Evolutionary conservation across 2,888 invertebrate genomes (phyloP).

Genomic region (Tanaodytes sp.): DNA sequence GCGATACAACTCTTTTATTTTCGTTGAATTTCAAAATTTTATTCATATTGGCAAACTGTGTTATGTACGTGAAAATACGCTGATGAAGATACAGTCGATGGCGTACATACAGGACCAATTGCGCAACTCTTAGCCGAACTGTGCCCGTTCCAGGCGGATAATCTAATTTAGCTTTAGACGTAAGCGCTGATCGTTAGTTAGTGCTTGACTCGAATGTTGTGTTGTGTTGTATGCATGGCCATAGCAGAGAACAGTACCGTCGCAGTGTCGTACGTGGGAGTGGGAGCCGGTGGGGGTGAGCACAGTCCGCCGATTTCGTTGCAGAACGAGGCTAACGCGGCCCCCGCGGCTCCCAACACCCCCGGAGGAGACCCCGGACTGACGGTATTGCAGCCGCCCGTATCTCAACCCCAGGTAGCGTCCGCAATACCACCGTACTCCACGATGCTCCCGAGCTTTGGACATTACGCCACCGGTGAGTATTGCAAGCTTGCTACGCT

Average conservation of each 20-base stretch:
- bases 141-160: conserved; percentile 35
- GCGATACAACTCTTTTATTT: no score
- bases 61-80: no score
- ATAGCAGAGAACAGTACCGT: conserved; percentile 71
- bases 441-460: conserved; percentile 81
- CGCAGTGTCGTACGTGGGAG: conserved; percentile 71
- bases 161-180: conserved; percentile 64
- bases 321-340: conserved; percentile 71
- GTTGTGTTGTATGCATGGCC: conserved; percentile 71
- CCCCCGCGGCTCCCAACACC: conserved; percentile 70
- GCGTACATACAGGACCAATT: conserved; percentile 29
- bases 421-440: conserved; percentile 76
- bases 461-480: conserved; percentile 80
- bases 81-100: no score
- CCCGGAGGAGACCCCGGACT: conserved; percentile 71
- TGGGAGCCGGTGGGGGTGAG: conserved; percentile 71
- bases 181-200: conserved; percentile 66
- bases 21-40: no score
- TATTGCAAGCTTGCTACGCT: conserved; percentile 58
- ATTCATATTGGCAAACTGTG: no score
- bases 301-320: conserved; percentile 71
- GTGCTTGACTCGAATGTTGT: conserved; percentile 72
- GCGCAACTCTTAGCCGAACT: conserved; percentile 8
- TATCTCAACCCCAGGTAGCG: conserved; percentile 72
- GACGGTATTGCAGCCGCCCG: conserved; percentile 78